Base-by-base conservation (phyloP, 2,113 vertebrate species). In the Urocitellus parryii region DNA sequence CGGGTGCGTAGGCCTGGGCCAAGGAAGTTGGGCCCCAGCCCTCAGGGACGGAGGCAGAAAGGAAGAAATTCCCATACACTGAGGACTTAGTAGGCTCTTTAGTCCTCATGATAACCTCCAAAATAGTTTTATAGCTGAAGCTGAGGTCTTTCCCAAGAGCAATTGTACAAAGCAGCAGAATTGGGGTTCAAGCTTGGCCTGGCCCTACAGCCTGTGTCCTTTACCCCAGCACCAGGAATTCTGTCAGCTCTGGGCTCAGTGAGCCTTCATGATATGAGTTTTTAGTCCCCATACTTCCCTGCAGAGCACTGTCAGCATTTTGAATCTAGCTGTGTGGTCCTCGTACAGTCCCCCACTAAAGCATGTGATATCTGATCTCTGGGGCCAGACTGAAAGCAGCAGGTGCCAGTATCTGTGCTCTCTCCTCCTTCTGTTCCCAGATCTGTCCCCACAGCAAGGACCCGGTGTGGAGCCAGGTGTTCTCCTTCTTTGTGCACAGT, bases 401-500 rank as follows among this genome's bases (percentile, higher is more conserved):
- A 87, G 25, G 13, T 25, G 32, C 56, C 0, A 5, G 32, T n/a
- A 2, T 53, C 87, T 27, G 1, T 8, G 5, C 4, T 13, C 61
- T 81, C 89, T 78, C 12, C 39, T 39, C 20, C 53, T 45, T 88
- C 56, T 63, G 29, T 89, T 89, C 96, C 51, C 98, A 99, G 99
- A 98, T 99, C 29, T 99, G 98, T 61, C 99, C 97, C 93, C 98
- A 98, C 83, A 99, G 98, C 89, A 99, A 99, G 98, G 99, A 99
- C 98, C 99, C 99, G 0, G 98, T 97, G 0, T 99, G 99, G 99
- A 99, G 99, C 97, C 98, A 99, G 94, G 99, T 98, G 61, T 99
- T 99, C 98, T 99, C 99, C 58, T 99, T 99, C 98, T 99, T 99
- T 74, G 99, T 99, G 45, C 98, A 98, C 73, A 98, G 87, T 24